Base-by-base conservation (phyloP, 2,113 vertebrate species). In the Colossoma macropomum region DNA sequence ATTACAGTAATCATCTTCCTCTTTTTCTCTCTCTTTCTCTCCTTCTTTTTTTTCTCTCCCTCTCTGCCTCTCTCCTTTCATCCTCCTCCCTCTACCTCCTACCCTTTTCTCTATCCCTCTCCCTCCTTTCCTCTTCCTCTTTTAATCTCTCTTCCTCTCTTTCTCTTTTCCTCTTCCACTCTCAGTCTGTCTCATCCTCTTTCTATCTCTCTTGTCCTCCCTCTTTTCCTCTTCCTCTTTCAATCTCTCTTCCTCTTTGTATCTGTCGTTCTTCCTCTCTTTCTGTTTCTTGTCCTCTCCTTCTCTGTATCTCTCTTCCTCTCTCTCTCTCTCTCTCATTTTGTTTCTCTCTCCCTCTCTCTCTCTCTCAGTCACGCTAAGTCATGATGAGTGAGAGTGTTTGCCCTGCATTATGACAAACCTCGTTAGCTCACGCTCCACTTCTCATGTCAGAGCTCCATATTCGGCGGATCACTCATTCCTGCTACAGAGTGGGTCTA, bases 371-470 rank as follows among this genome's bases (percentile, higher is more conserved):
- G 77, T 80, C 66, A 71, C 52, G 28, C 79, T 71, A 63, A 73
- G 41, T 81, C 56, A 30, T 73, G 69, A 63, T 73, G 38, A 69
- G 28, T 69, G 77, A 71, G 66, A 19, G 52, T 81, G 79, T 73
- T 73, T 73, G 54, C 34, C 79, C 70, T 28, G 21, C 21, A 32
- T 80, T 80, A 73, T 62, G 56, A 81, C 79, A 73, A 59, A 73
- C 79, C 38, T 73, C 45, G 69, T 73, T 81, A 81, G 60, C 21
- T 81, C 69, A 81, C 21, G 79, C 56, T 73, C 71, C 69, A 81
- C 79, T 81, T 52, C 69, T 54, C 71, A 54, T 81, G 79, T 63
- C 69, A 81, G 15, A 72, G 34, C 52, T 81, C 70, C 69, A n/a
- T 81, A 48, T 81, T 81, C 38, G 4, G 7, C 13, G 32, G 71